phyloP scores from a whole-genome alignment of 2,888 invertebrate genomes.

The Girardia tigrina region DNA sequence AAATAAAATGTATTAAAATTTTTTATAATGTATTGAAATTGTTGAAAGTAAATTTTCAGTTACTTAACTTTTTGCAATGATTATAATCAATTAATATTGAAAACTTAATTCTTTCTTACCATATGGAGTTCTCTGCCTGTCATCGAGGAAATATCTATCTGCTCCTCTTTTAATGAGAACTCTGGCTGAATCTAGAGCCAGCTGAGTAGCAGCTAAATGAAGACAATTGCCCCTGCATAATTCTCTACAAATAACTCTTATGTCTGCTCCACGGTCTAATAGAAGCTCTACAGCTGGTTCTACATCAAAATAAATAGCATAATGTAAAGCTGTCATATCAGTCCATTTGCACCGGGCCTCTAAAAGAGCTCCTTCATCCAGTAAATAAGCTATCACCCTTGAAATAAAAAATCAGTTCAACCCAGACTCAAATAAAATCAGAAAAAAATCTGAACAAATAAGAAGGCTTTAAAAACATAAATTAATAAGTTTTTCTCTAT shows the following conservation, averaged over 20 bases:
- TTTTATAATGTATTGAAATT: too few species aligned
- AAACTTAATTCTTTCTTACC: too few species aligned
- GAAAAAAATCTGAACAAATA: too few species aligned
- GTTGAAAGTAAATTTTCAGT: too few species aligned
- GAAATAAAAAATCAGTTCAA: too few species aligned
- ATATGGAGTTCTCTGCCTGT: conserved; percentile 42
- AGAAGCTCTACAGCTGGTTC: conserved; percentile 46
- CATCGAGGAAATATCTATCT: conserved; percentile 44
- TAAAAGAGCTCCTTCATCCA: conserved; percentile 49
- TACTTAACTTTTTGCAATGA: too few species aligned
- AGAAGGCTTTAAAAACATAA: too few species aligned
- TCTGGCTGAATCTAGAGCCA: conserved; percentile 50
- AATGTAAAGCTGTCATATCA: conserved; percentile 53
- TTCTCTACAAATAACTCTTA: conserved; percentile 51
- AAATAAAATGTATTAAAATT: too few species aligned
- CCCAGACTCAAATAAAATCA: too few species aligned
- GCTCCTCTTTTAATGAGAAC: conserved; percentile 50
- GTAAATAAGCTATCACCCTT: conserved; percentile 37
- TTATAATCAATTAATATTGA: too few species aligned
- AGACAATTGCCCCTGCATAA: conserved; percentile 52
- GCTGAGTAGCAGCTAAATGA: conserved; percentile 52
- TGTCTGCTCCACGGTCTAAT: conserved; percentile 43
- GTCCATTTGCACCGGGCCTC: conserved; percentile 53
- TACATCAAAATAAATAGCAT: conserved; percentile 53
- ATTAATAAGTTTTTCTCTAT: too few species aligned